A percentile compares a stretch with the other conserved stretches of the same genome.
phyloP scores from a whole-genome alignment of 1,140 invertebrate genomes.

The Eumeta japonica region DNA sequence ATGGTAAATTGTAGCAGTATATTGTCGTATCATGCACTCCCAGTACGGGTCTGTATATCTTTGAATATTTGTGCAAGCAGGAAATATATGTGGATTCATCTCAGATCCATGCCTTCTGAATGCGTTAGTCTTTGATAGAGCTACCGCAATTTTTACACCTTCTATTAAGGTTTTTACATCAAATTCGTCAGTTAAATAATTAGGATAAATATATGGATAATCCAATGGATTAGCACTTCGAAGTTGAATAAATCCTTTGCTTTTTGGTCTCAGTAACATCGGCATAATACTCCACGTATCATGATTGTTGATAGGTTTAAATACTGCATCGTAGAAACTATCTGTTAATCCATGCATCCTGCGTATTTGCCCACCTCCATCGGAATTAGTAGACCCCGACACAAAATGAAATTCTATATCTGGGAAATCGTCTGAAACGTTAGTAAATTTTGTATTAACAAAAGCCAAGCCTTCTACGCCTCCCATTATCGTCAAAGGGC shows the following conservation, averaged over 20 bases:
- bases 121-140: slow-evolving; percentile 70
- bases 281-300: slow-evolving; percentile 86
- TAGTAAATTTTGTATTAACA: slow-evolving; percentile 86
- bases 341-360: slow-evolving; percentile 78
- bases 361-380: slow-evolving; percentile 78
- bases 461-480: slow-evolving; percentile 89
- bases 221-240: slow-evolving; percentile 82
- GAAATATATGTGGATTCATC: slow-evolving; percentile 67
- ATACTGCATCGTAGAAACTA: slow-evolving; percentile 71
- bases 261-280: slow-evolving; percentile 78
- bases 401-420: slow-evolving; percentile 92
- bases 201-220: slow-evolving; percentile 90
- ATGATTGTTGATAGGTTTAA: slow-evolving; percentile 71
- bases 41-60: slow-evolving; percentile 73
- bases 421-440: slow-evolving; percentile 80
- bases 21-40: slow-evolving; percentile 81
- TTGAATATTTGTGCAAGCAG: slow-evolving; percentile 66
- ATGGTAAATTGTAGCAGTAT: slow-evolving; percentile 82
- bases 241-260: slow-evolving; percentile 76
- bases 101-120: slow-evolving; percentile 70
- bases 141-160: slow-evolving; percentile 77
- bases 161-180: slow-evolving; percentile 81
- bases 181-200: slow-evolving; percentile 79
- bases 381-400: slow-evolving; percentile 86
- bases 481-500: slow-evolving; percentile 84